Evolutionary conservation across 1,140 invertebrate genomes (phyloP).

Genomic region (Caenorhabditis tropicalis): DNA sequence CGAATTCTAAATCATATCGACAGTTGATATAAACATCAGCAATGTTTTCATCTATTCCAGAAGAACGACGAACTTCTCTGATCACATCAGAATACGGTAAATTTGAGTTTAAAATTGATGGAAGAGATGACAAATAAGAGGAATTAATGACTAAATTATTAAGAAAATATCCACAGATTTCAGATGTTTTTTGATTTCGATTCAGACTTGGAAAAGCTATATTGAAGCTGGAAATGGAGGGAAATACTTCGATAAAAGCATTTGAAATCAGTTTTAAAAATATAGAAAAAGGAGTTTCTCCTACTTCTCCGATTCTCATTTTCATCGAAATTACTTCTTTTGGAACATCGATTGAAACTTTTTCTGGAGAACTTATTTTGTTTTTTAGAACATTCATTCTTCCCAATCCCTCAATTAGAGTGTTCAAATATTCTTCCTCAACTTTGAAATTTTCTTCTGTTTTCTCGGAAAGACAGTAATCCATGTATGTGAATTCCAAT

Average conservation of each 20-base stretch:
- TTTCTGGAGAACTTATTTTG: not conserved
- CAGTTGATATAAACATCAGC: constrained; percentile 49
- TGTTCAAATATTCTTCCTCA: not conserved
- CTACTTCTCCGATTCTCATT: not conserved
- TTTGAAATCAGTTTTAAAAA: not conserved
- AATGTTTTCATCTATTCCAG: not conserved
- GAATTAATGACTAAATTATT: constrained; percentile 46
- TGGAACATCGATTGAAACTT: not conserved
- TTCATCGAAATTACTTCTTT: not conserved
- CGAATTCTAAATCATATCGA: constrained; percentile 47
- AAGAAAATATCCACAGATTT: constrained; percentile 48
- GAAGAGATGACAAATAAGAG: not conserved
- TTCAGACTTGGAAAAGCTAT: constrained; percentile 45
- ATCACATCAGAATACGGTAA: constrained; percentile 15
- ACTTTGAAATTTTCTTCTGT: not conserved
- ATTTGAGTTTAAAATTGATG: not conserved
- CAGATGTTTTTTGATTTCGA: constrained; percentile 6
- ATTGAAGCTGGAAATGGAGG: not conserved
- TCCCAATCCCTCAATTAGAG: not conserved
- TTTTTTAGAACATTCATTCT: not conserved
- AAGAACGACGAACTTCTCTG: not conserved
- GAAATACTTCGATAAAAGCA: not conserved
- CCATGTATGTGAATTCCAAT: not conserved
- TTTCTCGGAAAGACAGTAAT: not conserved
- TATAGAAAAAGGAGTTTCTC: not conserved